Evolutionary conservation across 2,797 vertebrate species (phyloP), one percentile per base, ranked within the genome.

Genomic region (Necrosyrtes monachus): DNA sequence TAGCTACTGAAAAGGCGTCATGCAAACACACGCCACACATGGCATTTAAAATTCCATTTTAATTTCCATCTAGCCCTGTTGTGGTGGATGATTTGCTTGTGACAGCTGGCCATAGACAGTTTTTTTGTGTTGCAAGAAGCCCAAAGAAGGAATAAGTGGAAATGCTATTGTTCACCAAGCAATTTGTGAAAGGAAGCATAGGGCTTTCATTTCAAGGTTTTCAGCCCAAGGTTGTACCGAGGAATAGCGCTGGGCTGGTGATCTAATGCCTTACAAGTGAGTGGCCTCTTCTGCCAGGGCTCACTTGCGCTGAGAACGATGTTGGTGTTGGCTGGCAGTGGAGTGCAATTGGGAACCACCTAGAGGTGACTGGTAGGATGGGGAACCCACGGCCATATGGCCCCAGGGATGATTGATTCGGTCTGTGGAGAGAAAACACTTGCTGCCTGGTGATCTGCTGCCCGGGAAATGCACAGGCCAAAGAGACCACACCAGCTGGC

Each of bases 301-400:
- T 94, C 2, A 0, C 46, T 30, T 14, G 46, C 18, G 22, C 54
- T 18, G 33, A 63, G 43, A 35, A 27, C 6, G 43, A 27, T 54
- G 20, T 27, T 91, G 53, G 23, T 1, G 1, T 46, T 89, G 7
- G 7, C n/a, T 50, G 50, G 16, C 18, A 81, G 56, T 1, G 1
- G n/a, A 53, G 18, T n/a, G 28, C 6, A 23, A 23, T 48, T 48
- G 22, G 39, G 43, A 91, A 27, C 33, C 22, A 28, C 39, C 11
- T 17, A 8, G 14, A 41, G 24, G 46, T 75, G 64, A 11, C 48
- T 57, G 37, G 68, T 41, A 14, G 45, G 12, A n/a, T 48, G 27
- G 35, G 18, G 63, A 18, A 73, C 13, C 28, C 15, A 12, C 0
- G 6, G 24, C 51, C 3, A 0, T 31, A 7, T 18, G 30, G 35